These are phyloP conservation scores for Orchestia grillus DNA, from an alignment of 1,140 invertebrate genomes.

Conservation along the genomic window DNA sequence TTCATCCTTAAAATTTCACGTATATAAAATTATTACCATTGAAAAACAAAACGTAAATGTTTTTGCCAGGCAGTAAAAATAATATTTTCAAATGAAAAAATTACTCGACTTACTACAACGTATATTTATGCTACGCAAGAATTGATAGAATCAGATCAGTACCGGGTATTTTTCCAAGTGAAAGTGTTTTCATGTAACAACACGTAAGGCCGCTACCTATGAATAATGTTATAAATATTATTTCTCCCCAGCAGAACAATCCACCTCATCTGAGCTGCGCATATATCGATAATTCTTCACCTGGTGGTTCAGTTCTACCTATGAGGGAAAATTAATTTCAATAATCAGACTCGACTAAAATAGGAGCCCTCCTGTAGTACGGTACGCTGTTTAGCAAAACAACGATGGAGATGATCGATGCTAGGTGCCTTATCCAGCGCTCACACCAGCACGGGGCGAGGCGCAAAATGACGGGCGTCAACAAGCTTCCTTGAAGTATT, in stretches of 20 bases:
- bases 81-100: not conserved
- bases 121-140: not conserved
- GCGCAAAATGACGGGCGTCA: not conserved
- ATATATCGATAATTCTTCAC: not conserved
- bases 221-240: not conserved
- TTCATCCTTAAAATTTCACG: not conserved
- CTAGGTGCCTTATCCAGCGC: not conserved
- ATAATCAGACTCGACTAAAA: not conserved
- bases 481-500: not conserved
- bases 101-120: not conserved
- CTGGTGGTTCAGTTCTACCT: not conserved
- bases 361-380: not conserved
- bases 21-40: not conserved
- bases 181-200: not conserved
- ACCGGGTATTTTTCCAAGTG: not conserved
- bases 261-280: no score
- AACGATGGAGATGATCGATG: not conserved
- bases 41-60: not conserved
- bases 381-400: not conserved
- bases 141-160: not conserved
- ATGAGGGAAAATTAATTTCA: not conserved
- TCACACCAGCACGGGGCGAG: not conserved
- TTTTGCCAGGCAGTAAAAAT: not conserved
- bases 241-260: not conserved
- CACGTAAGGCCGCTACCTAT: not conserved